phyloP scores from a whole-genome alignment of 2,797 vertebrate species.

The Capromys pilorides region DNA sequence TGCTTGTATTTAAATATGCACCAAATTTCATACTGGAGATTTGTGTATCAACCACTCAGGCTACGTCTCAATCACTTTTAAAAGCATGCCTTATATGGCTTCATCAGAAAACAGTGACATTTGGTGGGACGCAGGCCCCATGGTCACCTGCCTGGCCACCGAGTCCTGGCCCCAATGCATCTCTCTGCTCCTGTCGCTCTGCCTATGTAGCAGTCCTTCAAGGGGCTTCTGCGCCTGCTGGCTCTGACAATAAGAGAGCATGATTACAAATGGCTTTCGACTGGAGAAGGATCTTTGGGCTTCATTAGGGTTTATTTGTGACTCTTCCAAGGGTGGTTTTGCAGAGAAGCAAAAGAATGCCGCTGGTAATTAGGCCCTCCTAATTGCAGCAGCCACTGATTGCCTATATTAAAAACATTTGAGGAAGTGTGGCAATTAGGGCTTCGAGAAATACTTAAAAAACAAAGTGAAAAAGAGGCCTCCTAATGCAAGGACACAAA shows the following conservation, averaged over 20 bases:
- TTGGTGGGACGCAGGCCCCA: background rate
- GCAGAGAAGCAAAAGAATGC: slow-evolving; percentile 77
- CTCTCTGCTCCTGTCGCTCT: background rate
- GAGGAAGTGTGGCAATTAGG: slow-evolving; percentile 78
- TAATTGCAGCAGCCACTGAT: slow-evolving; percentile 84
- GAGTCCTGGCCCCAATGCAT: background rate
- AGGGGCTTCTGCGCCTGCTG: slow-evolving; percentile 42
- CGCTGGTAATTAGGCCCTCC: slow-evolving; percentile 82
- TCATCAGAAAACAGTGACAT: background rate
- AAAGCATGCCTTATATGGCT: background rate
- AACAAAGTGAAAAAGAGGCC: slow-evolving; percentile 76
- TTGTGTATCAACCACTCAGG: background rate
- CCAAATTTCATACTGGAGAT: background rate
- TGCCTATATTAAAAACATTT: slow-evolving; percentile 83
- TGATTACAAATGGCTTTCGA: slow-evolving; percentile 62
- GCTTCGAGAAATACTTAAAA: slow-evolving; percentile 82
- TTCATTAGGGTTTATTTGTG: slow-evolving; percentile 73
- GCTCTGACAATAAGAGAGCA: slow-evolving; percentile 62
- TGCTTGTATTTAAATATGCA: background rate
- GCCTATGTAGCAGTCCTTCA: slow-evolving; percentile 6
- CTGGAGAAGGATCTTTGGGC: slow-evolving; percentile 56
- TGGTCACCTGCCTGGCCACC: background rate
- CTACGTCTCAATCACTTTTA: background rate
- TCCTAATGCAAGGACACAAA: slow-evolving; percentile 36
- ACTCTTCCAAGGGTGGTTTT: slow-evolving; percentile 66